Conservation (phyloP, 2,888 invertebrate genomes). For the Diarsia brunnea region DNA sequence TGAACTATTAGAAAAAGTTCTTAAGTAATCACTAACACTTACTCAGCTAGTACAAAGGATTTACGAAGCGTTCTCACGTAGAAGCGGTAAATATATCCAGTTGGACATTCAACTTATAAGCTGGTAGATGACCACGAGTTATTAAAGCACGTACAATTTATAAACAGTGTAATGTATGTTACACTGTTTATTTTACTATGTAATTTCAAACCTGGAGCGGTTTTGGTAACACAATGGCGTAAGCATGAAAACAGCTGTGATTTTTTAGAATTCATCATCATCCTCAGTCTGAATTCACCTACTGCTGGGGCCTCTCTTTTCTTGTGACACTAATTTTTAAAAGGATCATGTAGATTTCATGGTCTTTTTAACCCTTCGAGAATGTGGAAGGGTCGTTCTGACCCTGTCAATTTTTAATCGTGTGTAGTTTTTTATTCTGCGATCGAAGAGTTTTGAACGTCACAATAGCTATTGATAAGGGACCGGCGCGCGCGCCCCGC, state of each 20-base stretch:
- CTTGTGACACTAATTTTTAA: too few species aligned
- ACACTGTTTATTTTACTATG: not conserved
- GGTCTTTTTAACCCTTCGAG: too few species aligned
- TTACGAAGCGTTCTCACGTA: conserved; percentile 44
- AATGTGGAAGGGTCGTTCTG: too few species aligned
- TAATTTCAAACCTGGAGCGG: not conserved
- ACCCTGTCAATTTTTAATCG: too few species aligned
- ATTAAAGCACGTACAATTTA: conserved; percentile 26
- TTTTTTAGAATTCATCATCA: not conserved
- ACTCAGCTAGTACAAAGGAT: conserved; percentile 33
- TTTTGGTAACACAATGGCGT: not conserved
- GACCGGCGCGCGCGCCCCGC: too few species aligned
- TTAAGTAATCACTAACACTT: conserved; percentile 61
- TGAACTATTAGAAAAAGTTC: conserved; percentile 75
- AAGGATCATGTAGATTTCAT: too few species aligned
- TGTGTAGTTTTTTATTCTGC: too few species aligned
- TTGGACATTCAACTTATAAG: conserved; percentile 15
- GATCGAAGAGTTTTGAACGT: too few species aligned
- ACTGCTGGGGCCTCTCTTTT: too few species aligned
- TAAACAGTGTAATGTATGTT: conserved; percentile 1
- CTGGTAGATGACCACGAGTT: conserved; percentile 27
- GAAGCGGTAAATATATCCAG: conserved; percentile 40
- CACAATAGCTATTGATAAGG: too few species aligned
- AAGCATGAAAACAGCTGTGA: not conserved
- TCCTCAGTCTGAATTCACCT: too few species aligned